These are phyloP conservation scores for Diachrysia chrysitis DNA, from an alignment of 2,888 invertebrate genomes.

Conservation along the genomic window DNA sequence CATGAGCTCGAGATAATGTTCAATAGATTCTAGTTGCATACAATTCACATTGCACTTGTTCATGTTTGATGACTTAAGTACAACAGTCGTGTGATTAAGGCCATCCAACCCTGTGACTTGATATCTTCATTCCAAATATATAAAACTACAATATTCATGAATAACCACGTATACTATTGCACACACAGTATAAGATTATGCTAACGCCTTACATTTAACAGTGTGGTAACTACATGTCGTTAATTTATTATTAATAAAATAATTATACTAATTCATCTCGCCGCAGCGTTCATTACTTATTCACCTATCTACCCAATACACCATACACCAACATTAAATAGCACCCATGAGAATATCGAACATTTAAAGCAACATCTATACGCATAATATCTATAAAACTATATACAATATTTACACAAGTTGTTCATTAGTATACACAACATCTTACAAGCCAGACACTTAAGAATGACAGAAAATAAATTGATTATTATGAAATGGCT, in stretches of 20 bases:
- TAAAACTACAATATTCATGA: constrained; percentile 63
- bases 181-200: constrained; percentile 83
- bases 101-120: constrained; percentile 78
- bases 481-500: constrained; percentile 74
- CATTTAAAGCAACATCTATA: constrained; percentile 84
- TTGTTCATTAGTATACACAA: constrained; percentile 69
- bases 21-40: constrained; percentile 58
- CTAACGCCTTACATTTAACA: constrained; percentile 75
- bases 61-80: constrained; percentile 66
- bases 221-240: constrained; percentile 82
- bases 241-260: constrained; percentile 70
- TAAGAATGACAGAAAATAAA: constrained; percentile 46
- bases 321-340: constrained; percentile 86
- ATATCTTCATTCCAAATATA: constrained; percentile 64
- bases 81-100: constrained; percentile 71
- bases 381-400: constrained; percentile 69
- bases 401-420: constrained; percentile 81
- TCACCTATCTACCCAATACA: constrained; percentile 72
- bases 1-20: constrained; percentile 56
- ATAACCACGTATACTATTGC: constrained; percentile 82
- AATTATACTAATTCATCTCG: constrained; percentile 69
- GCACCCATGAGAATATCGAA: constrained; percentile 87
- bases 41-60: constrained; percentile 65
- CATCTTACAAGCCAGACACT: constrained; percentile 56
- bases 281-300: constrained; percentile 63